Percentiles rank a stretch among this genome's conserved stretches.
Conservation (phyloP, 2,113 vertebrate species). For the Tachuris rubrigastra region DNA sequence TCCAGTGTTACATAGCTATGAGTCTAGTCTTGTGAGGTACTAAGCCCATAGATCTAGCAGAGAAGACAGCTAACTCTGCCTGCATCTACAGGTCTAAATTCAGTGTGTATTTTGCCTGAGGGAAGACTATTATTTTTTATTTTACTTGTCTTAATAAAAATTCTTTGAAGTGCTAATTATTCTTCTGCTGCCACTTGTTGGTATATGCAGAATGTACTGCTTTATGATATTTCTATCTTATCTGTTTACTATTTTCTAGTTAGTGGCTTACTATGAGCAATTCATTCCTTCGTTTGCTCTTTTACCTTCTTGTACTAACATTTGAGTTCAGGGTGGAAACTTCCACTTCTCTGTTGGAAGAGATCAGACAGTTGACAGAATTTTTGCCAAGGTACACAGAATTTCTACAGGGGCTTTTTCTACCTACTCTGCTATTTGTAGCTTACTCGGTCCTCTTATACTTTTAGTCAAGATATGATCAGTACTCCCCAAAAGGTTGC, state of each 20-base stretch:
- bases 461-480: not conserved
- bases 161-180: conserved; percentile 21
- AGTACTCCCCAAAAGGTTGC: not conserved
- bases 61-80: not conserved
- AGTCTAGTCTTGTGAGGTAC: not conserved
- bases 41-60: not conserved
- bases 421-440: not conserved
- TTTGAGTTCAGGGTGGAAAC: conserved; percentile 53
- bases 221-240: conserved; percentile 5
- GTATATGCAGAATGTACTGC: not conserved
- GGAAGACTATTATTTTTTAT: not conserved
- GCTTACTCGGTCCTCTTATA: not conserved
- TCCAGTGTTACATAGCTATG: not conserved
- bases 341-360: conserved; percentile 51
- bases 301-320: conserved; percentile 21
- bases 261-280: conserved; percentile 20
- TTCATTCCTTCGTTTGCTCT: conserved; percentile 11
- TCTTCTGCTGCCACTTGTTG: not conserved
- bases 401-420: conserved; percentile 14
- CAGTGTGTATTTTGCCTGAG: not conserved
- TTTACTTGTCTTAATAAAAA: not conserved
- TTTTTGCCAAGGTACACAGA: conserved; percentile 36
- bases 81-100: not conserved
- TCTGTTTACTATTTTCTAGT: conserved; percentile 23
- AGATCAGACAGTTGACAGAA: conserved; percentile 15